Base-by-base conservation (phyloP, 37 sponge, comb jelly and placozoan genomes). In the Aplysina aerophoba region DNA sequence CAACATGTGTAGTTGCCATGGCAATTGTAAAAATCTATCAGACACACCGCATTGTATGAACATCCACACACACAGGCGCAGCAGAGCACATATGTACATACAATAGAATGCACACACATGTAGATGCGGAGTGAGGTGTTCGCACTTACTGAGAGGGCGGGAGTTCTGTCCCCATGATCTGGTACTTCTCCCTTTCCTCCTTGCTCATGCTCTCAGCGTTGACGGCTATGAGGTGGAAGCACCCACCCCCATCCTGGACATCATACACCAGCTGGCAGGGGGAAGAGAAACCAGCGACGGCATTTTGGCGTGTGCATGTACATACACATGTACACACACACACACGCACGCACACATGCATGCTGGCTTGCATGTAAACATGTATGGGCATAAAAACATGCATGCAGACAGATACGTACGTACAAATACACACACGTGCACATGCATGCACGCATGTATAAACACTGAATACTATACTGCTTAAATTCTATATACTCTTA, bases 201-300 rank as follows among this genome's bases (percentile, higher is more conserved):
- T 79, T 37, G 19, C 79, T 69, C 56, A 95, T 85, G 54, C 87
- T 80, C 25, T 95, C 90, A 54, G 92, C 86, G 57, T 87, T 81
- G 53, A 92, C 81, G 0, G 90, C 82, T 30, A 95, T 64, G 20
- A 95, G 79, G 11, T 81, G 78, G 80, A 92, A 75, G 40, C 87
- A 88, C 16, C 80, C 86, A 57, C 90, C 90, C 4, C 91, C 87
- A 72, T 88, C 93, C 38, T 85, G 74, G 85, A 88, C 82, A 85
- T 92, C 87, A 41, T 89, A 94, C 25, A 91, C 87, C 64, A 92
- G 73, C 90, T 44, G 8, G 8, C 50, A 44, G 50, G 3, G 50
- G 50, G 50, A 44, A 44, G 50, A 15, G 17, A 57, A 57, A 57
- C 59, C 15, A 17, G 59, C 17, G 15, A 15, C 15, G 17, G 17